phyloP scores from a whole-genome alignment of 2,888 invertebrate species.

The Balanococcus diminutus region DNA sequence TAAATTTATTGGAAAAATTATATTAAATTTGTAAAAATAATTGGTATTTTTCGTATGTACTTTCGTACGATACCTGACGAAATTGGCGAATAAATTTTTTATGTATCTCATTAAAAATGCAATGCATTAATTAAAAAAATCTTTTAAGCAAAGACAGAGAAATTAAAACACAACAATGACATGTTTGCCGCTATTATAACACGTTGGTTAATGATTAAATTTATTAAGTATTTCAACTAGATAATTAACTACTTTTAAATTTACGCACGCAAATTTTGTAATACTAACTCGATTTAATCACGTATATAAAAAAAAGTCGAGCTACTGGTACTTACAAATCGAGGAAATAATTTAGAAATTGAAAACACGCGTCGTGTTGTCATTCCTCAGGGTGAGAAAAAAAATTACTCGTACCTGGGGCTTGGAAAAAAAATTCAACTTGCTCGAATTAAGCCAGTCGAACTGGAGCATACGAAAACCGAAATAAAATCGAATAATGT shows the following conservation, averaged over 20 bases:
- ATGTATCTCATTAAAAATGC: not conserved
- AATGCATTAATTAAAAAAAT: constrained; percentile 24
- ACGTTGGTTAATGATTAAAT: constrained; percentile 30
- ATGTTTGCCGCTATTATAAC: constrained; percentile 23
- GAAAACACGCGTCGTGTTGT: not conserved
- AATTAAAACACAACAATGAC: constrained; percentile 21
- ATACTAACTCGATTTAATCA: not conserved
- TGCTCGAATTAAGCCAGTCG: not conserved
- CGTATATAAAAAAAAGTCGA: not conserved
- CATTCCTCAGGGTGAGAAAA: not conserved
- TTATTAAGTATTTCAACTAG: constrained; percentile 36
- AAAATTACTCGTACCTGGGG: not conserved
- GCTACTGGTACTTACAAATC: not conserved
- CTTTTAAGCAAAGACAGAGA: not conserved
- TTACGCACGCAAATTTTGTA: constrained; percentile 21
- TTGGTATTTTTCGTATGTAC: not conserved
- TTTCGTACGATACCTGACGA: not conserved
- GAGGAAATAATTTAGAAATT: constrained; percentile 4
- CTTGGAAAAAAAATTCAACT: too few species aligned
- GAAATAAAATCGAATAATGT: not conserved
- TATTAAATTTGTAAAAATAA: not conserved
- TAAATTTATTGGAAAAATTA: too few species aligned
- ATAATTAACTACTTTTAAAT: constrained; percentile 28
- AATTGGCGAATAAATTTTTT: not conserved
- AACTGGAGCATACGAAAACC: not conserved